These are phyloP conservation scores for Cotesia chilonis DNA, from an alignment of 1,140 invertebrate species.

Conservation along the genomic window DNA sequence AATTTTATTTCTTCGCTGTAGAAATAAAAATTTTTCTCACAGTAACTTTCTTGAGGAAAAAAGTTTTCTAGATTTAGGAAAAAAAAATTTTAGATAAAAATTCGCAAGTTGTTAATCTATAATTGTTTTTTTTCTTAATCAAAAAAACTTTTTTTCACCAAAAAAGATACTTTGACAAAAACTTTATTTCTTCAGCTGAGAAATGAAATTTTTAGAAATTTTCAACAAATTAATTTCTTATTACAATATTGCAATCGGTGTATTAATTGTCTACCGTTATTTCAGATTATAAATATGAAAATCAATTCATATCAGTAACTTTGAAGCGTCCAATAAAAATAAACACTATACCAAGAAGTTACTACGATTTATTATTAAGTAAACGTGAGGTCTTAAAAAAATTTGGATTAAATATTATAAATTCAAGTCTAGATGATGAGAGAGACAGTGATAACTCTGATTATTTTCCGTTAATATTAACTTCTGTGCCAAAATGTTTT, in stretches of 20 bases:
- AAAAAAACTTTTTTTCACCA: not conserved
- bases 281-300: constrained; percentile 53
- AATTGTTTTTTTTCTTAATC: not conserved
- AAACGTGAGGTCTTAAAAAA: constrained; percentile 46
- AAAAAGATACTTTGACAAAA: no score
- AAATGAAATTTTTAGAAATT: no score
- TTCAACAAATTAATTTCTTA: no score
- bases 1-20: no score
- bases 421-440: not conserved
- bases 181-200: no score
- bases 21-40: no score
- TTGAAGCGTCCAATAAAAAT: constrained; percentile 50
- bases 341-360: constrained; percentile 42
- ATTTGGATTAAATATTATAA: constrained; percentile 52
- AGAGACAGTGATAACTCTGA: constrained; percentile 26
- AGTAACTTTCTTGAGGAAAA: no score
- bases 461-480: constrained; percentile 42
- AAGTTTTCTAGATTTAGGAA: no score
- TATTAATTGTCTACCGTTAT: constrained; percentile 22
- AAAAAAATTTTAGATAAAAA: no score
- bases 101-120: not conserved
- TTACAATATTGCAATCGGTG: no score
- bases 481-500: constrained; percentile 57
- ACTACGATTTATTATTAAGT: constrained; percentile 41
- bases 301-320: constrained; percentile 47